These are phyloP conservation scores for Kuschelorhynchus macadamiae DNA, from an alignment of 2,888 invertebrate species.

Conservation along the genomic window DNA sequence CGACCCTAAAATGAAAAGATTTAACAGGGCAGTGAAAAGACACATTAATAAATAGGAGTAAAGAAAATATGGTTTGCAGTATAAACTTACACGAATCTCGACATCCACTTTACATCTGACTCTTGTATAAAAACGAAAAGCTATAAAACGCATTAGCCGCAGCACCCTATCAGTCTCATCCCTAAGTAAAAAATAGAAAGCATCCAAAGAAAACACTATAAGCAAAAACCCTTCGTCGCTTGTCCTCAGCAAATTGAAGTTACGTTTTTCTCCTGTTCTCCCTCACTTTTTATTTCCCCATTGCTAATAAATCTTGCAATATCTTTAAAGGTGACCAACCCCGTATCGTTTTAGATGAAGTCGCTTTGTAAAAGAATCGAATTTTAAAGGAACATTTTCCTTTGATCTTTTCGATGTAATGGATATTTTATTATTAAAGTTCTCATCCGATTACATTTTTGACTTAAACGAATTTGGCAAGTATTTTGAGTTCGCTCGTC, in stretches of 20 bases:
- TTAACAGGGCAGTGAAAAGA: no score
- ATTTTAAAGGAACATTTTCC: conserved; percentile 33
- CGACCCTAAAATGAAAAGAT: no score
- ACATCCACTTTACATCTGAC: no score
- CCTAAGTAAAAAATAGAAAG: conserved; percentile 8
- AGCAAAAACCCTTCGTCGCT: conserved; percentile 11
- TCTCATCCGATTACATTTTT: conserved; percentile 26
- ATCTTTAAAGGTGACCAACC: conserved; percentile 39
- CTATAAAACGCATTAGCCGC: not conserved
- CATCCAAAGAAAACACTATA: conserved; percentile 29
- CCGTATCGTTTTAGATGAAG: conserved; percentile 32
- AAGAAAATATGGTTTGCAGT: no score
- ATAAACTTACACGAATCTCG: no score
- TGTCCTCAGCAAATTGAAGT: conserved; percentile 29
- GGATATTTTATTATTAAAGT: conserved; percentile 34
- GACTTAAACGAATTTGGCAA: conserved; percentile 6
- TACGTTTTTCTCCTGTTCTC: conserved; percentile 14
- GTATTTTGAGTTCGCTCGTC: conserved; percentile 7
- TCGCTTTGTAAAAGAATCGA: conserved; percentile 36
- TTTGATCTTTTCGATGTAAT: conserved; percentile 32
- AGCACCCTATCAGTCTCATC: not conserved
- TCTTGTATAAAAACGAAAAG: no score
- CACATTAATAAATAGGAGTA: no score
- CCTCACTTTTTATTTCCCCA: conserved; percentile 18
- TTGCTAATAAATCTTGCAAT: conserved; percentile 42